Evolutionary conservation across 2,888 invertebrate species (phyloP), one percentile per base, ranked within the genome.

Genomic region (Ectropis crepuscularia): DNA sequence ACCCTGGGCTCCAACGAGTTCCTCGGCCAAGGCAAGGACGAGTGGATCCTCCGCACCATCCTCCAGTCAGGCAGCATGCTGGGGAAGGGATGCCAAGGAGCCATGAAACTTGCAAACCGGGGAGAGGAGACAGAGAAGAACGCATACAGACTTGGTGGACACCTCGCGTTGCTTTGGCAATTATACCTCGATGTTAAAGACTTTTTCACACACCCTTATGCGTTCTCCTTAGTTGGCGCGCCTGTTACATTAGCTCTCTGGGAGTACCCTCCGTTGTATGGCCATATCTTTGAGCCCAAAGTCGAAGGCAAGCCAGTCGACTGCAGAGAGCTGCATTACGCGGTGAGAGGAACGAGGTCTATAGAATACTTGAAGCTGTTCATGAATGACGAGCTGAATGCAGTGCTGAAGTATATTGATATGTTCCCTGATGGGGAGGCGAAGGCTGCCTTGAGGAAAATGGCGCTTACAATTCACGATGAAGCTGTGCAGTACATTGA

Each of bases 91-190:
- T 92, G 92, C 71, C 89, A 90, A 55, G 88, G 80, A 0, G 92
- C 91, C 5, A 90, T 92, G 89, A 91, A 88, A 67, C 76, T 92
- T 0, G 84, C 90, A 5, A 69, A 72, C 4, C 78, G 75, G 2
- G 85, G 86, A 0, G 75, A 77, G 41, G 75, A 82, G 2, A 77
- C 85, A 76, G 90, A 92, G 58, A 78, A 74, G 10, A 80, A 87
- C 49, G 92, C 91, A 0, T 92, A 91, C 70, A 79, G 76, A 42
- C 81, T 92, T 5, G 92, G 92, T 2, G 90, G 90, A 0, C 92
- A 91, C 63, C 75, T 92, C 47, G 90, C 89, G 0, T 68, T 91
- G 10, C 74, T 90, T n/a, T 92, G 92, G 91, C 92, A 92, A 70
- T 74, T 92, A 0, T 87, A 92, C 63, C 71, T 92, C 5, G 92